Evolutionary conservation across 2,888 invertebrate species (phyloP).

Genomic region (Clivina fossor): DNA sequence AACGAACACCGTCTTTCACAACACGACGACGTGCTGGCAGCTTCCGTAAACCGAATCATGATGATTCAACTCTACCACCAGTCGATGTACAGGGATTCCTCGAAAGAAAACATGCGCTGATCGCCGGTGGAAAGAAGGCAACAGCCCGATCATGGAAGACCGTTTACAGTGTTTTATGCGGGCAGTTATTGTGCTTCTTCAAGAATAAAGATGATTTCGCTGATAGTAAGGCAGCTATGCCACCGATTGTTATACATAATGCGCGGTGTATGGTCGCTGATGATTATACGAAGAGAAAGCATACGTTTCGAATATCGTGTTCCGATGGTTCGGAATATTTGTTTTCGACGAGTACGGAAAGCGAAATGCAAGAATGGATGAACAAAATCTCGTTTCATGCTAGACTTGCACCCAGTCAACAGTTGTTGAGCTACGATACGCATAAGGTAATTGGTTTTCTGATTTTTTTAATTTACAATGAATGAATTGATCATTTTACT

Average conservation of each 20-base stretch:
- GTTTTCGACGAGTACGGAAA: conserved; percentile 74
- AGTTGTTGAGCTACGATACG: conserved; percentile 79
- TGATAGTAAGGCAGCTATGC: conserved; percentile 83
- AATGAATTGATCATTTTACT: too few species aligned
- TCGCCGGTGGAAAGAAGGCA: conserved; percentile 91
- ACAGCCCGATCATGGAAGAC: conserved; percentile 95
- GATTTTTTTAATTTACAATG: too few species aligned
- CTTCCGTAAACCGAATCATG: conserved; percentile 65
- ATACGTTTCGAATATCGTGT: conserved; percentile 85
- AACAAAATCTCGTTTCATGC: conserved; percentile 94
- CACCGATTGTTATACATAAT: conserved; percentile 76
- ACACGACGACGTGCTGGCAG: conserved; percentile 87
- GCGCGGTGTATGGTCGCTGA: conserved; percentile 84
- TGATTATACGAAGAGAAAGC: conserved; percentile 93
- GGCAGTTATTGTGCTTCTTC: conserved; percentile 97
- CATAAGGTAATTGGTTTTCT: conserved; percentile 53
- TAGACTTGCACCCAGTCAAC: conserved; percentile 83
- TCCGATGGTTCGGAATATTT: conserved; percentile 93
- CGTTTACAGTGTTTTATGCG: conserved; percentile 93
- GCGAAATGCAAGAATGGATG: conserved; percentile 86
- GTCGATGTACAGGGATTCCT: conserved; percentile 89
- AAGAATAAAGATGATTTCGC: conserved; percentile 90
- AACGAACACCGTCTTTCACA: conserved; percentile 93
- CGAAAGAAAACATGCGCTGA: conserved; percentile 93
- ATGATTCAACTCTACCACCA: conserved; percentile 71